These are phyloP conservation scores for Taenaris catops DNA, from an alignment of 2,888 invertebrate species.

Conservation along the genomic window DNA sequence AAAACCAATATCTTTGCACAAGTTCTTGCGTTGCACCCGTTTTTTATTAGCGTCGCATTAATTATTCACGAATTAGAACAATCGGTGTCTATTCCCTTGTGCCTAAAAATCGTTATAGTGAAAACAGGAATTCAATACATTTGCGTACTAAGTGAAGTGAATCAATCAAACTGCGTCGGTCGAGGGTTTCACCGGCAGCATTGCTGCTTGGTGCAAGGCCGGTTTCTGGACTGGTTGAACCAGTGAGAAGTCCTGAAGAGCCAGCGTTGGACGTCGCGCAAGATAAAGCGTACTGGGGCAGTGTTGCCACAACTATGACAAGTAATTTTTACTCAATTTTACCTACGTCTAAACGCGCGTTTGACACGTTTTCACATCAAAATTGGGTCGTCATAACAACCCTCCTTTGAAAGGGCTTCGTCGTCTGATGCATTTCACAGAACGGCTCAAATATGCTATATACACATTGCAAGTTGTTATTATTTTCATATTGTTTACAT, in stretches of 20 bases:
- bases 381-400: constrained; percentile 8
- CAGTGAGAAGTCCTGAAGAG: constrained; percentile 67
- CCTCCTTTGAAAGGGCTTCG: constrained; percentile 4
- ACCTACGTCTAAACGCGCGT: neutral
- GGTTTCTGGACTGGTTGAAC: constrained; percentile 71
- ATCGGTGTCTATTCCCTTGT: constrained; percentile 8
- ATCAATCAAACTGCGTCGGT: constrained; percentile 65
- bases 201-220: constrained; percentile 79
- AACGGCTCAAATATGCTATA: no score
- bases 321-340: constrained; percentile 36
- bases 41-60: constrained; percentile 1
- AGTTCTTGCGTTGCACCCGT: constrained; percentile 3
- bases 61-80: neutral
- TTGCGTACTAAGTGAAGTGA: constrained; percentile 11
- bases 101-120: constrained; percentile 5
- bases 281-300: constrained; percentile 74
- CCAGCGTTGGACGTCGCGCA: constrained; percentile 72
- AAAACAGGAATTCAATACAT: neutral
- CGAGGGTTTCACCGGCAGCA: constrained; percentile 72
- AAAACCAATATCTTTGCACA: constrained; percentile 6
- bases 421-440: no score
- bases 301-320: constrained; percentile 59
- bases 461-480: no score
- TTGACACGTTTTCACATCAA: constrained; percentile 1
- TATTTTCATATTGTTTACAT: no score